Base-by-base conservation (phyloP, 2,113 vertebrate species). In the Rhombomys opimus region DNA sequence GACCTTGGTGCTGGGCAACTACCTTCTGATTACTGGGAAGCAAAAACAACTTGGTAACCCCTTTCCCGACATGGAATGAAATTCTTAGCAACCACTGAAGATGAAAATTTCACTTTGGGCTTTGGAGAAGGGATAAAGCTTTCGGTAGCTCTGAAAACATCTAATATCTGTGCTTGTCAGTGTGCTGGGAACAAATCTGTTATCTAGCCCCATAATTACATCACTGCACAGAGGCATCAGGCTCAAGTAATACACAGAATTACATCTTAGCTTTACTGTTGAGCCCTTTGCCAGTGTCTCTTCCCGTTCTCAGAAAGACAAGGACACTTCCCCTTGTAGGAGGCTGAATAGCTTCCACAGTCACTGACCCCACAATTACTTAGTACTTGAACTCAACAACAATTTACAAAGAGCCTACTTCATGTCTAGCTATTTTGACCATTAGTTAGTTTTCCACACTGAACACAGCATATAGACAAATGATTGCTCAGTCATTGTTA, bases 51-150 rank as follows among this genome's bases (percentile, higher is more conserved):
- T 67, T 84, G 75, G 89, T 84, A 72, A 25, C 2, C 25, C 3
- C 2, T 72, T 70, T 1, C 3, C 14, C 11, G 7, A 92, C 84
- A 92, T 27, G 76, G 68, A 96, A 65, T 81, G 38, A 93, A 88
- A 82, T 84, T 41, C 94, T 59, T 50, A 89, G 73, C 35, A 59
- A 67, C n/a, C 63, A 9, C 63, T 7, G 0, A 88, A 17, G 61
- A 87, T 41, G 20, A 85, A 95, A 87, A 75, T 61, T 46, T 88
- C 68, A 77, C 77, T 85, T 67, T 85, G 59, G 12, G 15, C 61
- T 95, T 93, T 88, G 67, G 61, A 91, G 41, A 95, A 94, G 67
- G 54, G 73, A 85, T 88, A 41, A 89, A 50, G 22, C 23, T 76
- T 91, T 82, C 2, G 9, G 27, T 54, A 95, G 11, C 80, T 91